Evolutionary conservation across 1,140 invertebrate species (phyloP), one percentile per base, ranked within the genome.

Genomic region (Conus betulinus): DNA sequence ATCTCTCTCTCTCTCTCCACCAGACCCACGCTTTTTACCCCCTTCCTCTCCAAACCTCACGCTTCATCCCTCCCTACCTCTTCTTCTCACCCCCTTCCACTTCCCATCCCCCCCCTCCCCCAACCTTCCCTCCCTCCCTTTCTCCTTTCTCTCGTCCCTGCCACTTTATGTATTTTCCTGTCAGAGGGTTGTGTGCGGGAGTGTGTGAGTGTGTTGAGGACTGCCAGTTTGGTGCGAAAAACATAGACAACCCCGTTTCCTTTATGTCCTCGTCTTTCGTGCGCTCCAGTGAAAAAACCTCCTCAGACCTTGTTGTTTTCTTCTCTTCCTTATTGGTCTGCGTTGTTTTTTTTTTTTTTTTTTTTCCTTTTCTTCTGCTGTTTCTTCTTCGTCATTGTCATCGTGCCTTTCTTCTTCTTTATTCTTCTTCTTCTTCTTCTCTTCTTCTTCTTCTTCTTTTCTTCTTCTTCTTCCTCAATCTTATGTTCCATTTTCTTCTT

Each of bases 121-220:
- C 5, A 3, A 25, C 85, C 27, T 20, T 2, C 8, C 17, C 60
- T 27, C 57, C 85, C 79, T 25, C 23, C 67, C 23, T n/a, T 23
- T 20, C 23, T 20, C 23, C 67, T 71, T 6, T 15, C 25, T 84
- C 51, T 52, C 57, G 60, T 52, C 74, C 39, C 81, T 88, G 67
- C 82, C 81, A 74, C 52, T 84, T 76, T 81, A 81, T 81, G 79
- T 55, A 53, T 52, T 81, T 81, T 81, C 51, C 76, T 78, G 25
- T 78, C 25, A 27, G 25, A 78, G n/a, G 17, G 25, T 51, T 3
- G 76, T 51, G 25, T 78, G 25, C 8, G 5, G 4, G 76, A 5
- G 11, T 78, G 76, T 51, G 5, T 51, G 76, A 5, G 11, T 78
- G 76, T 51, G 76, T 51, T 27, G 25, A n/a, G 25, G 76, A 78